Conservation (phyloP, 2,888 invertebrate genomes). For the Parascotia fuliginaria region DNA sequence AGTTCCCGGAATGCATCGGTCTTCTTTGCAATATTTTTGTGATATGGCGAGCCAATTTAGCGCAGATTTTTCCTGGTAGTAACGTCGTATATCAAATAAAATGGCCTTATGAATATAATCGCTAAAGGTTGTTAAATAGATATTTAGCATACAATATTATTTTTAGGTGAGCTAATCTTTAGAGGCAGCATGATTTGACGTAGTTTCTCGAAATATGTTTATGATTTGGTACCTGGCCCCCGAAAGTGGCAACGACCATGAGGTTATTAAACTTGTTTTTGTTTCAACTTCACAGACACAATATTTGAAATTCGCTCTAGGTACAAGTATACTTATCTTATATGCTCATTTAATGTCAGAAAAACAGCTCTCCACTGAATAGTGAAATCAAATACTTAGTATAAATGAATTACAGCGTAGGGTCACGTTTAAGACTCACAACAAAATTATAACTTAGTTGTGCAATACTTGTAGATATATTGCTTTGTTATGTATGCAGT, state of each 20-base stretch:
- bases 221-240: conserved; percentile 44
- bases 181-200: conserved; percentile 22
- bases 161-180: conserved; percentile 26
- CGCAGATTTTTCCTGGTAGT: conserved; percentile 61
- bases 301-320: conserved; percentile 28
- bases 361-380: background rate
- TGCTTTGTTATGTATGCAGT: background rate
- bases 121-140: conserved; percentile 29
- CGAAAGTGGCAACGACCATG: conserved; percentile 45
- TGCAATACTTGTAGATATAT: background rate
- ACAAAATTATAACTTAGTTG: background rate
- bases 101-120: conserved; percentile 25
- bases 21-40: conserved; percentile 79
- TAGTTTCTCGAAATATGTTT: conserved; percentile 31
- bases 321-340: background rate
- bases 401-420: background rate
- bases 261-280: conserved; percentile 55
- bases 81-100: conserved; percentile 37
- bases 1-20: conserved; percentile 82
- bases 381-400: background rate
- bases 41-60: conserved; percentile 66
- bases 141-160: conserved; percentile 20
- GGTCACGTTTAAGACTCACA: background rate
- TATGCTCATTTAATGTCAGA: background rate
- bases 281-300: conserved; percentile 28